Percentiles rank a stretch among this genome's conserved stretches.
Evolutionary conservation across 2,888 invertebrate genomes (phyloP).

Genomic region (Drosophila tanythrix): DNA sequence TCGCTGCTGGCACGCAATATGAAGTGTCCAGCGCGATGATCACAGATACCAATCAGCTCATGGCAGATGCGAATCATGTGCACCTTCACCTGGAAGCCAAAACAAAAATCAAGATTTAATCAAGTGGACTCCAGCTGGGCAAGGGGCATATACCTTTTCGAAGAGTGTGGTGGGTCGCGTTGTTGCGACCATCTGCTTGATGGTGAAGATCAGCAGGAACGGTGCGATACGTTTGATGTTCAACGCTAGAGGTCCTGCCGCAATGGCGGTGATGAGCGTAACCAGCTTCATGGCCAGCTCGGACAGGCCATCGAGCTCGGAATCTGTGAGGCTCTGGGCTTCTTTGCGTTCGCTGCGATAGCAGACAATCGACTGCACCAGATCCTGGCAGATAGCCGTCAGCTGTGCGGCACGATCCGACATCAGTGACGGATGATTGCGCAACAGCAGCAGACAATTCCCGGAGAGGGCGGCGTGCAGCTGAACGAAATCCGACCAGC

Average conservation of each 20-base stretch:
- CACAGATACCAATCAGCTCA: conserved; percentile 82
- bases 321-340: conserved; percentile 63
- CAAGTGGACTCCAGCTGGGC: background rate
- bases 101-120: background rate
- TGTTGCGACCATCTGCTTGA: conserved; percentile 82
- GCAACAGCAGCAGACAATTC: conserved; percentile 74
- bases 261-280: conserved; percentile 77
- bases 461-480: conserved; percentile 73
- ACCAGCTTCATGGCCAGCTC: conserved; percentile 82
- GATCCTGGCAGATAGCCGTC: conserved; percentile 80
- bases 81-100: conserved; percentile 80
- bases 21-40: conserved; percentile 83
- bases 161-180: conserved; percentile 83
- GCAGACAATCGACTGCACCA: conserved; percentile 82
- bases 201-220: conserved; percentile 81
- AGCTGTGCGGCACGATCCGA: conserved; percentile 83
- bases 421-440: conserved; percentile 72
- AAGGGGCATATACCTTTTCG: conserved; percentile 73
- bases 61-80: conserved; percentile 83
- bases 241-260: conserved; percentile 63
- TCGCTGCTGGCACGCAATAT: conserved; percentile 83
- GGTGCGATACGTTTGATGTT: conserved; percentile 84
- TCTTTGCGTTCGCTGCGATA: conserved; percentile 83
- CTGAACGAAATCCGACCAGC: conserved; percentile 62
- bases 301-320: conserved; percentile 80